Base-by-base conservation (phyloP, 2,797 vertebrate species). In the Lagocephalus sceleratus region DNA sequence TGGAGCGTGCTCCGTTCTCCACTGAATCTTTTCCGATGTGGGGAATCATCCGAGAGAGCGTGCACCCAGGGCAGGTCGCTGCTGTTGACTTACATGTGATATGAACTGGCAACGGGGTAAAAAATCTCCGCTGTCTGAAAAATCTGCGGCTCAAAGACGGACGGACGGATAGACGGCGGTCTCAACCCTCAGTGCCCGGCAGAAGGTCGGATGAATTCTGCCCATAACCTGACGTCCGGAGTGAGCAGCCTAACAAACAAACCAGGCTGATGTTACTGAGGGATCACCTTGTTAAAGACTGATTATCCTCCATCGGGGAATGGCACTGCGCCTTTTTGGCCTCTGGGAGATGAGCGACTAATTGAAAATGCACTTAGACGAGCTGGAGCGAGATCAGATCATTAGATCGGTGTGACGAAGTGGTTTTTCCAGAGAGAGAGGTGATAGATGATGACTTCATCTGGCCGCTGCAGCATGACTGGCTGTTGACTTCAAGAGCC, bases 161-260 rank as follows among this genome's bases (percentile, higher is more conserved):
- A 29, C n/a, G 14, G 39, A 9, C 3, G 40, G 40, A 56, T 54
- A 23, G 76, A 71, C 54, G 22, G 52, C 47, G 44, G 62, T 63
- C 60, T 72, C 57, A 57, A 62, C 68, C 71, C 56, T 58, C 57
- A 42, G 51, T 55, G 17, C 45, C 59, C 32, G 1, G 45, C 14
- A 63, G 68, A 85, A 85, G 75, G 83, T 84, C 81, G 76, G 58
- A 57, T 71, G 50, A 40, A 66, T 82, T 73, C 70, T 29, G 45
- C 29, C 61, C 44, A 49, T 54, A 38, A 74, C 73, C 42, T 21
- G 6, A 56, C 38, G 40, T 52, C 41, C 26, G 12, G 39, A 59
- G 49, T 16, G 54, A 47, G 39, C 39, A 17, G 39, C 3, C 39
- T 49, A 68, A 47, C 60, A 76, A 71, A 75, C 57, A 63, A 68